These are phyloP conservation scores for Stenodera caucasica DNA, from an alignment of 2,888 invertebrate genomes.

Conservation along the genomic window DNA sequence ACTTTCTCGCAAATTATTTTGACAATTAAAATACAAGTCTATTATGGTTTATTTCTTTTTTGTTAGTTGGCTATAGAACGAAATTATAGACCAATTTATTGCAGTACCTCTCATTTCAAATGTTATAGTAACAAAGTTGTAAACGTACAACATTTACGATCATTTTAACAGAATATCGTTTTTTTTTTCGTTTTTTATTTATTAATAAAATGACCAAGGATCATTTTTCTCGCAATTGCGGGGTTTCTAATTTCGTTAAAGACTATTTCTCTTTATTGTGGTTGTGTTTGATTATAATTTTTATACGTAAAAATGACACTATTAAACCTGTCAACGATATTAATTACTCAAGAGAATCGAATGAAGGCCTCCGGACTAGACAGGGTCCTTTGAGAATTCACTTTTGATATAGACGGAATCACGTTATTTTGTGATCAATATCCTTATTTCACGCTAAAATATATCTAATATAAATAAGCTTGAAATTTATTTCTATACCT, in stretches of 20 bases:
- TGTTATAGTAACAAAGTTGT: not conserved
- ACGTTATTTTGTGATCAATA: slow-evolving; percentile 22
- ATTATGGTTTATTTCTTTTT: not conserved
- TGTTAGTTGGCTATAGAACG: not conserved
- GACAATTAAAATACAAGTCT: not conserved
- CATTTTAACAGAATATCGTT: no score
- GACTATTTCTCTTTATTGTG: no score
- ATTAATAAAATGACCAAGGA: no score
- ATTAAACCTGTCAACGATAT: not conserved
- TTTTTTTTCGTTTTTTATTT: no score
- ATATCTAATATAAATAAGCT: no score
- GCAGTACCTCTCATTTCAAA: not conserved
- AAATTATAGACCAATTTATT: not conserved
- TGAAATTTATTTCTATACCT: no score
- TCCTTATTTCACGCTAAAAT: slow-evolving; percentile 9
- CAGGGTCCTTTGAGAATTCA: slow-evolving; percentile 9
- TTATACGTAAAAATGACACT: not conserved
- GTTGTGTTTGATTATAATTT: no score
- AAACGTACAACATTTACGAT: not conserved
- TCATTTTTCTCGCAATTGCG: no score
- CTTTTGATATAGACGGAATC: slow-evolving; percentile 15
- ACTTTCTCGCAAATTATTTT: not conserved
- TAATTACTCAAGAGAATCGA: slow-evolving; percentile 1
- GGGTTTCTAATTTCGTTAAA: no score
- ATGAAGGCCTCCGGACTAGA: not conserved